These are phyloP conservation scores for Parotocinclus haroldoi DNA, from an alignment of 2,797 vertebrate species.

Conservation along the genomic window DNA sequence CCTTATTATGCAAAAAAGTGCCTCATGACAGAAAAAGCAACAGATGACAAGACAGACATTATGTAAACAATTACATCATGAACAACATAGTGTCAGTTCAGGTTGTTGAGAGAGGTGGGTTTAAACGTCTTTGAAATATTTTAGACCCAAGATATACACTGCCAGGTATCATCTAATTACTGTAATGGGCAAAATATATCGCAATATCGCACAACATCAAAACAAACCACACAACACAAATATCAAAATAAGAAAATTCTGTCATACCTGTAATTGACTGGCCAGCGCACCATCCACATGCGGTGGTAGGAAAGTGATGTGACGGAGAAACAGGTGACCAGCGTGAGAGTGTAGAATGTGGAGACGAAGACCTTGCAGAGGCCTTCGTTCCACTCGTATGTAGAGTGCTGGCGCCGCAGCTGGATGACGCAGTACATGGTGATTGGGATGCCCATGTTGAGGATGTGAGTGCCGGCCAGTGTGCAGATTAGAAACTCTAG, in stretches of 20 bases:
- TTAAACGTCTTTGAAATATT: too few relatives aligned
- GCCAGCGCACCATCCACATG: constrained; percentile 98
- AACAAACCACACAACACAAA: too few relatives aligned
- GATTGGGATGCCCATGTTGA: constrained; percentile 87
- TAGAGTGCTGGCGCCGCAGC: constrained; percentile 79
- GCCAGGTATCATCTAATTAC: too few relatives aligned
- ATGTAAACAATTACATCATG: too few relatives aligned
- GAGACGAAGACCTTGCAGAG: constrained; percentile 94
- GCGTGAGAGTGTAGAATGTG: constrained; percentile 90
- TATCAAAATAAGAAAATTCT: background rate
- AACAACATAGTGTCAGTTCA: too few relatives aligned
- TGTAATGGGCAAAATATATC: too few relatives aligned
- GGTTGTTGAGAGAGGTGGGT: too few relatives aligned
- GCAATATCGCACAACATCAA: too few relatives aligned
- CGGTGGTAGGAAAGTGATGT: constrained; percentile 94
- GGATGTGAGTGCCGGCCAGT: constrained; percentile 89
- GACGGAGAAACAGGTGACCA: constrained; percentile 93
- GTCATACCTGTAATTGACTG: constrained; percentile 87
- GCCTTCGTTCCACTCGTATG: constrained; percentile 90
- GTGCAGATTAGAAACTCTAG: constrained; percentile 91
- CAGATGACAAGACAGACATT: too few relatives aligned
- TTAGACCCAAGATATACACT: too few relatives aligned
- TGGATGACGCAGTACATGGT: constrained; percentile 89
- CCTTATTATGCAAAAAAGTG: too few relatives aligned
- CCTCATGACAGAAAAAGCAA: too few relatives aligned